Evolutionary conservation across 2,113 vertebrate species (phyloP), one percentile per base, ranked within the genome.

Genomic region (Cheirogaleus medius): DNA sequence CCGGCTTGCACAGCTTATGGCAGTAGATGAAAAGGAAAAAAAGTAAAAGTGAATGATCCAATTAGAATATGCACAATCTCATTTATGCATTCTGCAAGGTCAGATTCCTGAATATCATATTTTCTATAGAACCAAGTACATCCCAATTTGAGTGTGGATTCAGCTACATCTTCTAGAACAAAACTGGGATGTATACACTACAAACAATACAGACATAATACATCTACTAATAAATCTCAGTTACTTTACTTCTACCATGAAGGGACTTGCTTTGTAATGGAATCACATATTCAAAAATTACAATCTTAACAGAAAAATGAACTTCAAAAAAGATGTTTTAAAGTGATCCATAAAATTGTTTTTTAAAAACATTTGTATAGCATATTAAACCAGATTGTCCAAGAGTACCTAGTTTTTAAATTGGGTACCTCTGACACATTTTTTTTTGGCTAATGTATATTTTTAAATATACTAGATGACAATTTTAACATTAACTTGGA

Each of bases 251-350:
- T 58, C 64, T 64, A 49, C 14, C 56, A 54, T n/a, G 76, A 81
- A 95, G 49, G 64, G 6, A 81, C 29, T 77, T 81, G 39, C 32
- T 82, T 91, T 82, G 44, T 68, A 52, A 69, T 1, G 34, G 34
- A 77, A 73, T 86, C 64, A 85, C 56, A 86, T 82, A 74, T n/a
- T 93, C 66, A 66, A 76, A 97, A 95, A 87, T 82, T 76, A 47
- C 20, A 2, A 82, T 82, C 66, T 87, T 69, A 86, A 77, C 7
- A 83, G n/a, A 58, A 90, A 93, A 83, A 69, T 39, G 23, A 76
- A 20, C 73, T 86, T 54, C 42, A 73, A 90, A 73, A 68, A 49
- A 81, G n/a, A 69, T 60, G 71, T 94, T 86, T 77, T 47, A 47
- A 82, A 69, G 58, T 60, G 23, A 85, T 42, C 47, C 18, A 49